Base-by-base conservation (phyloP, 2,888 invertebrate genomes). In the Cephalotes varians region DNA sequence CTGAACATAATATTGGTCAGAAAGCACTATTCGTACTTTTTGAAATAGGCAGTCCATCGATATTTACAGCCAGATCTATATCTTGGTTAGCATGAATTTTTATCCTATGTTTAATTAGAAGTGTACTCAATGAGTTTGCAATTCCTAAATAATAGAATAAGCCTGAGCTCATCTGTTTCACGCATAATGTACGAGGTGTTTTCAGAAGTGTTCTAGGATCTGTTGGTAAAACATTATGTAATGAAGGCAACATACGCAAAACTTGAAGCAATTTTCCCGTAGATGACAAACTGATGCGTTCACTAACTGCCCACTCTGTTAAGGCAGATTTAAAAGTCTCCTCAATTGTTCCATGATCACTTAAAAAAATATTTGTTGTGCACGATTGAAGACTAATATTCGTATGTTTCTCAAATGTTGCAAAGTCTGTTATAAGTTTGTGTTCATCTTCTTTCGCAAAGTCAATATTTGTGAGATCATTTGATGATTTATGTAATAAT, bases 1-100 rank as follows among this genome's bases (percentile, higher is more conserved):
- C 12, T 44, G 44, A 44, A 64, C 82, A 84, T 64, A 90, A 82
- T 67, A 89, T 90, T 37, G 87, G 87, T 88, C 90, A 89, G 82
- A 69, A 69, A 28, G 31, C 49, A 25, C 37, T 64, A 21, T 37
- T 40, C 10, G 62, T 40, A 58, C 58, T 58, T 58, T 58, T 58
- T 18, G 31, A 31, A 31, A 58, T 3, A 58, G 58, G 31, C 9
- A 58, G 58, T 0, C 58, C 58, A 7, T 58, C 58, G 31, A 58
- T 31, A 58, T 58, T 58, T 2, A 5, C 58, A 18, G 58, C 31
- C 6, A 58, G 44, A 44, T 44, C 15, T 44, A 5, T 18, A 31
- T 58, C 31, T 58, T 31, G 3, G 31, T 31, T 31, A 3, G 44
- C 15, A 6, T 2, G 31, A 31, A 58, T 31, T 18, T 5, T 31